A percentile compares a stretch with the other conserved stretches of the same genome.
phyloP scores from a whole-genome alignment of 2,113 vertebrate species.

The Eclectus roratus region DNA sequence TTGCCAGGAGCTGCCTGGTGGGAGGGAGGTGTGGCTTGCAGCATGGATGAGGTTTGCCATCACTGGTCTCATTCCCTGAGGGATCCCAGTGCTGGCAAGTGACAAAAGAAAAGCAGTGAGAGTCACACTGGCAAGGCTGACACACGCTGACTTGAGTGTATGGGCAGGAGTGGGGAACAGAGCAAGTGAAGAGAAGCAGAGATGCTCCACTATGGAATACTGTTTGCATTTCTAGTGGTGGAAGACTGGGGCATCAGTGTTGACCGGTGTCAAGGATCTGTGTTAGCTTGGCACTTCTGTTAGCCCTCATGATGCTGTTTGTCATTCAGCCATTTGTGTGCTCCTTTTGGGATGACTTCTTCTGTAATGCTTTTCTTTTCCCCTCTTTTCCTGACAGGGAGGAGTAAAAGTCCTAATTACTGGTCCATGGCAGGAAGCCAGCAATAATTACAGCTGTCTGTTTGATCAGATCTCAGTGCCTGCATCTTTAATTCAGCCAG shows the following conservation, averaged over 20 bases:
- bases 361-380: not conserved
- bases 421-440: constrained; percentile 96
- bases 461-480: constrained; percentile 99
- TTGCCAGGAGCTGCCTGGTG: not conserved
- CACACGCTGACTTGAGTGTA: not conserved
- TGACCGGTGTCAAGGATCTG: not conserved
- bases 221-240: fast-evolving
- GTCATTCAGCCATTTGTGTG: not conserved
- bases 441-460: constrained; percentile 96
- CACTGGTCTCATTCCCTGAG: not conserved
- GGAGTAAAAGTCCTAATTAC: constrained; percentile 98
- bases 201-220: not conserved
- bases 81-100: not conserved
- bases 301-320: not conserved
- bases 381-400: constrained; percentile 78
- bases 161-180: not conserved
- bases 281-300: not conserved
- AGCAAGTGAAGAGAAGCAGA: not conserved
- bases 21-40: not conserved
- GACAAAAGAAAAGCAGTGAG: not conserved
- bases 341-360: not conserved
- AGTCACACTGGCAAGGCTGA: not conserved
- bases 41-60: not conserved
- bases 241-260: no score
- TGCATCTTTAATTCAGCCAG: constrained; percentile 95